phyloP scores from a whole-genome alignment of 1,140 invertebrate species.

The Fopius arisanus region DNA sequence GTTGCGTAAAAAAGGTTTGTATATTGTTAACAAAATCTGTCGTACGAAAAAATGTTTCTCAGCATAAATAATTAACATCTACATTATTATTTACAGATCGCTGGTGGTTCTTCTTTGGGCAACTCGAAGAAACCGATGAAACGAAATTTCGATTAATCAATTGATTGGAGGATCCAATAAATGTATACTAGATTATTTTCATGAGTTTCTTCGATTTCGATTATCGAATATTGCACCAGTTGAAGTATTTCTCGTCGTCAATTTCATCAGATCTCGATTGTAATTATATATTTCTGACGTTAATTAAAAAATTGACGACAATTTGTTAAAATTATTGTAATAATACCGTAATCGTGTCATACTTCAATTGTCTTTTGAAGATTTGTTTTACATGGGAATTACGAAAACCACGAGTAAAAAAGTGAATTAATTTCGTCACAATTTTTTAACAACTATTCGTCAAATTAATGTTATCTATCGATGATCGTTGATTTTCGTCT shows the following conservation, averaged over 20 bases:
- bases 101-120: neutral
- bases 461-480: neutral
- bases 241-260: neutral
- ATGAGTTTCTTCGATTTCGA: neutral
- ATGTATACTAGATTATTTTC: neutral
- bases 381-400: no score
- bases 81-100: neutral
- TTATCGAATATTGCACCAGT: neutral
- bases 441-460: no score
- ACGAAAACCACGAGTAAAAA: no score
- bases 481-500: neutral
- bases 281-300: neutral
- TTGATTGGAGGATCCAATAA: neutral
- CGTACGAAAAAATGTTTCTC: neutral
- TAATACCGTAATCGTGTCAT: no score
- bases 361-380: no score
- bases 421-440: no score
- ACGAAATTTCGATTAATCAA: neutral
- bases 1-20: neutral
- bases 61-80: slow-evolving; percentile 5
- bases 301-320: neutral
- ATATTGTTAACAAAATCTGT: neutral
- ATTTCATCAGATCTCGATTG: neutral
- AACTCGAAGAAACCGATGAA: neutral
- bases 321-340: neutral